Evolutionary conservation across 2,888 invertebrate species (phyloP).

Genomic region (Lasius fuliginosus): DNA sequence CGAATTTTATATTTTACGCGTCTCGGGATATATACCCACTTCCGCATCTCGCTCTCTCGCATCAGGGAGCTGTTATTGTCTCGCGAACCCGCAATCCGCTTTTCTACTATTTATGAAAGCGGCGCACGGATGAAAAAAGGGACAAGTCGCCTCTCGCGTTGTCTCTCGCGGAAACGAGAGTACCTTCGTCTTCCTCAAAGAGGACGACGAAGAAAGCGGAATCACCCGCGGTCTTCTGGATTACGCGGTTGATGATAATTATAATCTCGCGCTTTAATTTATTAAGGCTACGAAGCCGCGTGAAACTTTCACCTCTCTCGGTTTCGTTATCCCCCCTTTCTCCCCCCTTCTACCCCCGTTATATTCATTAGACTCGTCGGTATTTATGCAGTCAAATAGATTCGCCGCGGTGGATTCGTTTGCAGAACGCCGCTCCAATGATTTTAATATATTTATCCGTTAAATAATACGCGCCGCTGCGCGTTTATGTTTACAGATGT

Average conservation of each 20-base stretch:
- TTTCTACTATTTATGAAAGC: conserved; percentile 11
- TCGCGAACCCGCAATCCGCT: conserved; percentile 14
- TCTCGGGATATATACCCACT: conserved; percentile 60
- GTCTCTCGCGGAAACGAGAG: background rate
- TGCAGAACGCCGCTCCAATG: conserved; percentile 40
- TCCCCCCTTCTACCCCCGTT: background rate
- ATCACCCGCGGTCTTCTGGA: background rate
- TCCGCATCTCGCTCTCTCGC: conserved; percentile 43
- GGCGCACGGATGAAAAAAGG: background rate
- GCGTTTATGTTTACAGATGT: conserved; percentile 47
- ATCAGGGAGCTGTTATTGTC: conserved; percentile 35
- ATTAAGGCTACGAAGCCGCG: background rate
- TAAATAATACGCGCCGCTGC: conserved; percentile 34
- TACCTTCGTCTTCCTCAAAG: background rate
- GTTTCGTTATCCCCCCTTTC: background rate
- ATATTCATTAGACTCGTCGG: conserved; percentile 35
- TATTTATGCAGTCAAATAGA: conserved; percentile 44
- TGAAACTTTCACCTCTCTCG: conserved; percentile 1
- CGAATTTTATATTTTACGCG: conserved; percentile 72
- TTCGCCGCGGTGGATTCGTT: conserved; percentile 17
- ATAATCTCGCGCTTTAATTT: conserved; percentile 28
- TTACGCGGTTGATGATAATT: conserved; percentile 34
- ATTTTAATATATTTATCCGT: conserved; percentile 55
- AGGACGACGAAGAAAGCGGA: background rate
- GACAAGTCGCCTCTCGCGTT: background rate